Percentiles rank a stretch among this genome's conserved stretches.
Conservation (phyloP, 1,140 invertebrate genomes). For the Drosophila rhopaloa region DNA sequence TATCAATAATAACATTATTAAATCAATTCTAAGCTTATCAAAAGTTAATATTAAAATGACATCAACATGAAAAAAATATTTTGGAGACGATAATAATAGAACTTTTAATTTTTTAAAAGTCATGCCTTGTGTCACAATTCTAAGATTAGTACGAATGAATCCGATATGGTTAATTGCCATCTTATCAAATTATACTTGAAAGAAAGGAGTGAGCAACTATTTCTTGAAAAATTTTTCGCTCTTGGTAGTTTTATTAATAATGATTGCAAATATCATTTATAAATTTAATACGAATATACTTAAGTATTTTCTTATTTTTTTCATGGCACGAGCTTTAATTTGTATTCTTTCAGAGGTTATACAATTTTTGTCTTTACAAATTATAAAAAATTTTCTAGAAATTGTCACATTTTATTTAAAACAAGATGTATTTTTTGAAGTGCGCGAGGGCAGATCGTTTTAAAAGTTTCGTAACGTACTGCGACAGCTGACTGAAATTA, state of each 20-base stretch:
- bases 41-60: not conserved
- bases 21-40: not conserved
- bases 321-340: too few species aligned
- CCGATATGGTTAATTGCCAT: slow-evolving; percentile 5
- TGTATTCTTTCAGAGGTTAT: too few species aligned
- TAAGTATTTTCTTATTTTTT: too few species aligned
- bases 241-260: too few species aligned
- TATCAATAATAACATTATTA: not conserved
- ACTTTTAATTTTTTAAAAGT: not conserved
- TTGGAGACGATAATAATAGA: not conserved
- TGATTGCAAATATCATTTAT: too few species aligned
- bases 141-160: not conserved
- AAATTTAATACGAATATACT: too few species aligned
- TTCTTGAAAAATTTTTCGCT: not conserved
- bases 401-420: too few species aligned
- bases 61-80: not conserved
- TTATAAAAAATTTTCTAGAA: too few species aligned
- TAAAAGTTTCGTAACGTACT: not conserved
- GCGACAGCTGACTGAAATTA: slow-evolving; percentile 14
- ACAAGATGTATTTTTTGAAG: too few species aligned
- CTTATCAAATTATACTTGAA: slow-evolving; percentile 1
- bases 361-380: too few species aligned
- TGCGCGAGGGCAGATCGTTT: not conserved
- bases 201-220: not conserved
- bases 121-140: not conserved